Conservation (phyloP, 92 coral and sea anemone genomes). For the Montipora capitata region DNA sequence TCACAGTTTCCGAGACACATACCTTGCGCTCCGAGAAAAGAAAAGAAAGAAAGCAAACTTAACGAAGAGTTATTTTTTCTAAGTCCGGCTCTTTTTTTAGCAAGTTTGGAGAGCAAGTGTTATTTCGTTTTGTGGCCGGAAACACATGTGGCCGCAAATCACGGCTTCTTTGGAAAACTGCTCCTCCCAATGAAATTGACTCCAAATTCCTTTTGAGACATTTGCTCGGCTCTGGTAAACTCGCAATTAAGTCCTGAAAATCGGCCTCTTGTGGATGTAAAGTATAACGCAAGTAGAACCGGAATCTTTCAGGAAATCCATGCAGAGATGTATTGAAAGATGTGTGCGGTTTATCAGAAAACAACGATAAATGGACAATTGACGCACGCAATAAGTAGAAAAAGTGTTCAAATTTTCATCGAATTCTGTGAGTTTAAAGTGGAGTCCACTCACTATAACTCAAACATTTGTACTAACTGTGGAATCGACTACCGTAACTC, state of each 20-base stretch:
- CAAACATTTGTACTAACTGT: neutral
- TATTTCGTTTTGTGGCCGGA: constrained; percentile 43
- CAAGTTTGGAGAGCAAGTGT: neutral
- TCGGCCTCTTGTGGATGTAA: constrained; percentile 6
- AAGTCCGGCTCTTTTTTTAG: neutral
- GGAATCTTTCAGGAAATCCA: constrained; percentile 22
- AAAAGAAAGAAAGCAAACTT: neutral
- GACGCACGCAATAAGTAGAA: neutral
- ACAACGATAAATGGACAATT: neutral
- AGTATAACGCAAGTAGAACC: neutral
- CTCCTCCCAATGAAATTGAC: neutral
- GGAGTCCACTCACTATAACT: no score
- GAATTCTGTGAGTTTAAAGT: no score
- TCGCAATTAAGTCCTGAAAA: neutral
- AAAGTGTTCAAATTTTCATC: no score
- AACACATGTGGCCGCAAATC: constrained; percentile 32
- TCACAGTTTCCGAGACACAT: no score
- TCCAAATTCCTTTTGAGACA: neutral
- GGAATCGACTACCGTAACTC: neutral
- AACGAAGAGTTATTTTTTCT: neutral
- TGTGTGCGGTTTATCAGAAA: neutral
- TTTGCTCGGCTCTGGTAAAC: constrained; percentile 7
- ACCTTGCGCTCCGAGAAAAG: neutral
- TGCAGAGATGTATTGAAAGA: constrained; percentile 19
- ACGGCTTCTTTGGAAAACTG: constrained; percentile 1